phyloP scores from a whole-genome alignment of 2,888 invertebrate genomes.

The Cosmorhoe ocellata region DNA sequence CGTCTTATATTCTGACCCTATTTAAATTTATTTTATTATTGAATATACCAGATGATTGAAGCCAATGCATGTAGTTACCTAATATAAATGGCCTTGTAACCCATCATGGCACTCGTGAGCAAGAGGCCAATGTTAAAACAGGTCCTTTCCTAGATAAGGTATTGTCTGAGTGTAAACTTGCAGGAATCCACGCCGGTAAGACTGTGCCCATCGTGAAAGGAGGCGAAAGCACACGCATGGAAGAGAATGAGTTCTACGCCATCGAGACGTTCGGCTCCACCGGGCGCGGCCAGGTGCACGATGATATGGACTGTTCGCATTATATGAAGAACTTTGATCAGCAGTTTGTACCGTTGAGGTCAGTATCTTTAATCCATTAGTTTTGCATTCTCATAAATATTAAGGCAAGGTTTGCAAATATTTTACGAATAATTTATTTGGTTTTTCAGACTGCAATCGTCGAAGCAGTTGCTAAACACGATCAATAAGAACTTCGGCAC shows the following conservation, averaged over 20 bases:
- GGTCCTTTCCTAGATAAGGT: no score
- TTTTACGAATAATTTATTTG: background rate
- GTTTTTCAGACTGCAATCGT: conserved; percentile 89
- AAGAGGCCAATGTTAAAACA: no score
- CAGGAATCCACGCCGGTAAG: conserved; percentile 96
- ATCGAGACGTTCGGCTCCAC: conserved; percentile 99
- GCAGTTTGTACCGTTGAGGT: conserved; percentile 94
- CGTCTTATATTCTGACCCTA: no score
- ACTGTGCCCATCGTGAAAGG: conserved; percentile 99
- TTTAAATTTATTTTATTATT: no score
- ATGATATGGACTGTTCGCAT: conserved; percentile 99
- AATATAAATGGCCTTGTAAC: no score
- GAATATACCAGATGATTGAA: no score
- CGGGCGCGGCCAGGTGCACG: conserved; percentile 96
- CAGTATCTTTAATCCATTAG: conserved; percentile 25
- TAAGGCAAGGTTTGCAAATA: no score
- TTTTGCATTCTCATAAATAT: no score
- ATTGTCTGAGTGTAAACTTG: no score
- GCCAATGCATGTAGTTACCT: no score
- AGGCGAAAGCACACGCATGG: conserved; percentile 98
- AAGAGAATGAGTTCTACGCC: conserved; percentile 99
- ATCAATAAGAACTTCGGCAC: conserved; percentile 99
- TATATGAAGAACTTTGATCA: conserved; percentile 99
- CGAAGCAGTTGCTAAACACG: conserved; percentile 93
- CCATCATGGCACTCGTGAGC: no score